phyloP scores from a whole-genome alignment of 2,888 invertebrate genomes.

The Uloborus plumipes region DNA sequence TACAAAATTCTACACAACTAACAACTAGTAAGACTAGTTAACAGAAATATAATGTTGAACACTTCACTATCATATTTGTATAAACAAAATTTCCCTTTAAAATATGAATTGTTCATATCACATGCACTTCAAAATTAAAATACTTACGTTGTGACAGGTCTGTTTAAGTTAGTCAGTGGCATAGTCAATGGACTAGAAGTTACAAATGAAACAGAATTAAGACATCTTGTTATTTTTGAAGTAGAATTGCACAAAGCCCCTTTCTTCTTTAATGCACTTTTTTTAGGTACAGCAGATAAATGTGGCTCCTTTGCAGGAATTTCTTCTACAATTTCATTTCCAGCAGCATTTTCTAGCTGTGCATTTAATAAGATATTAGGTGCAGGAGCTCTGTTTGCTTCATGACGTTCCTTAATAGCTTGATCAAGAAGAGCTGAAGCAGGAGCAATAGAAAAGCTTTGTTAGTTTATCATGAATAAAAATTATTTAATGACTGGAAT shows the following conservation, averaged over 20 bases:
- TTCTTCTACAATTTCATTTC: conserved; percentile 88
- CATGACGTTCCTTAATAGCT: conserved; percentile 50
- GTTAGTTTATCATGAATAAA: no score
- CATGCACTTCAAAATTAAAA: neutral
- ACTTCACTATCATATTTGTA: neutral
- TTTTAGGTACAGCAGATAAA: conserved; percentile 90
- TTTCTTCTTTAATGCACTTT: conserved; percentile 86
- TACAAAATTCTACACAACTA: no score
- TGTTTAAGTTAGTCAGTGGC: conserved; percentile 54
- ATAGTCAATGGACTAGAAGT: conserved; percentile 54
- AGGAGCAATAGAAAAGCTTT: no score
- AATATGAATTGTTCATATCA: neutral
- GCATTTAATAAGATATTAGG: conserved; percentile 13
- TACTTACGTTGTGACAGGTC: conserved; percentile 62
- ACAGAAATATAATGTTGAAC: no score
- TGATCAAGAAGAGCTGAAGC: conserved; percentile 45
- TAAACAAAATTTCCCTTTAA: neutral
- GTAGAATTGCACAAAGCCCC: conserved; percentile 29
- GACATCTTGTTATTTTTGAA: conserved; percentile 35
- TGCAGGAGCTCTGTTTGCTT: conserved; percentile 22
- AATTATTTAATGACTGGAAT: no score
- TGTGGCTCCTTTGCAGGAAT: conserved; percentile 93
- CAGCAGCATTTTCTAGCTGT: conserved; percentile 69
- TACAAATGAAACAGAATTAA: conserved; percentile 55
- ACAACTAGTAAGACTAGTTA: no score